A percentile compares a stretch with the other conserved stretches of the same genome.
Conservation (phyloP, 1,140 invertebrate genomes). For the Drosophila mayri region DNA sequence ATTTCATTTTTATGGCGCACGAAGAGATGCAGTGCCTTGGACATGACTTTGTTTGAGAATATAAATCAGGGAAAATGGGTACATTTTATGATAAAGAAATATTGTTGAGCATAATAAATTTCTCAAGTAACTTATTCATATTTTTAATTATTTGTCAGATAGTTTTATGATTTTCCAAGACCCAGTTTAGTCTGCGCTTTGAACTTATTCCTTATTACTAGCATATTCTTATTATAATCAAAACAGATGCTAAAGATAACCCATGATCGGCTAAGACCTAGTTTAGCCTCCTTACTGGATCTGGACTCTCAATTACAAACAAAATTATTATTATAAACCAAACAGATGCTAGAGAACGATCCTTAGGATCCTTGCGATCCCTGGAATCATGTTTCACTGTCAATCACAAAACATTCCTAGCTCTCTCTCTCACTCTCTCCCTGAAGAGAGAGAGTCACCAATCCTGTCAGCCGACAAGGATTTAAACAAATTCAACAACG, state of each 20-base stretch:
- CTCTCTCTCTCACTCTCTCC: neutral
- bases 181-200: neutral
- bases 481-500: constrained; percentile 1
- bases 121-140: neutral
- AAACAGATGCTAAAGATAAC: constrained; percentile 3
- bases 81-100: neutral
- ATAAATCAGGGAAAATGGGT: neutral
- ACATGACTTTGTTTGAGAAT: neutral
- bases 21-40: too few relatives aligned
- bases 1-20: neutral
- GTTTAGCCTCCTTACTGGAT: neutral
- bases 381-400: constrained; percentile 15
- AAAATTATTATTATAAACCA: neutral
- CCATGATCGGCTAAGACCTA: neutral
- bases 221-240: neutral
- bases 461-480: neutral
- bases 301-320: too few relatives aligned
- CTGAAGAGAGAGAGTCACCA: neutral
- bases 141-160: neutral
- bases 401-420: constrained; percentile 4
- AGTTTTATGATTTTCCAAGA: too few relatives aligned
- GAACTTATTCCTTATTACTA: too few relatives aligned
- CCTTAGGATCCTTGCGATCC: neutral
- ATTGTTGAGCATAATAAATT: neutral
- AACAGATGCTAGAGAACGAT: constrained; percentile 2